Evolutionary conservation across 92 coral and sea anemone genomes (phyloP), one percentile per base, ranked within the genome.

Genomic region (Pocillopora grandis): DNA sequence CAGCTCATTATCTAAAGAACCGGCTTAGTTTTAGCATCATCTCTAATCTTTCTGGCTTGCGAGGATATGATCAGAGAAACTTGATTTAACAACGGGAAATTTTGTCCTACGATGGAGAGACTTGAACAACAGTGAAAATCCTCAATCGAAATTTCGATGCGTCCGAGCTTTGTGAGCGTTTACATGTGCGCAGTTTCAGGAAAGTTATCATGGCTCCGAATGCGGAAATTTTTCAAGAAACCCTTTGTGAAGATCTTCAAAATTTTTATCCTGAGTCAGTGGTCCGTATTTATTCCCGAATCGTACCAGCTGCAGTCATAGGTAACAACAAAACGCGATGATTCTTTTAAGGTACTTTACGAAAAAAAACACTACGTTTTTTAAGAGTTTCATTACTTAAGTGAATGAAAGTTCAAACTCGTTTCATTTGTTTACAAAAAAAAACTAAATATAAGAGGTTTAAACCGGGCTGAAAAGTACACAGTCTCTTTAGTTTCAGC

Each of bases 281-380:
- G 52, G 52, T 42, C 52, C 52, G 52, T 42, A 42, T 42, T 42
- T 3, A 42, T 42, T 42, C 52, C 56, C 62, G 62, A 6, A 33
- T 65, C 20, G 20, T 65, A n/a, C 42, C 79, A 82, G 79, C 79
- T 82, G 80, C 65, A 42, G 4, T 13, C 19, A 14, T 61, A 56
- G 61, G 42, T 72, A 64, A 74, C 86, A 82, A 82, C 86, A 75
- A 82, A 68, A 72, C 56, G 27, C 56, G 65, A 62, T 33, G 85
- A 81, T 82, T 82, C 63, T 82, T 82, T 72, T 72, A 61, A 69
- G 49, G 20, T 66, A 33, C 36, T 36, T 59, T 49, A 71, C 48
- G 70, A 59, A 81, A 71, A 71, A 52, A 36, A n/a, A 70, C 85
- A 36, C 23, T 71, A 42, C 20, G 33, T 62, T 65, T 66, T 52